Evolutionary conservation across 2,797 vertebrate genomes (phyloP).

Genomic region (Gallirallus australis): DNA sequence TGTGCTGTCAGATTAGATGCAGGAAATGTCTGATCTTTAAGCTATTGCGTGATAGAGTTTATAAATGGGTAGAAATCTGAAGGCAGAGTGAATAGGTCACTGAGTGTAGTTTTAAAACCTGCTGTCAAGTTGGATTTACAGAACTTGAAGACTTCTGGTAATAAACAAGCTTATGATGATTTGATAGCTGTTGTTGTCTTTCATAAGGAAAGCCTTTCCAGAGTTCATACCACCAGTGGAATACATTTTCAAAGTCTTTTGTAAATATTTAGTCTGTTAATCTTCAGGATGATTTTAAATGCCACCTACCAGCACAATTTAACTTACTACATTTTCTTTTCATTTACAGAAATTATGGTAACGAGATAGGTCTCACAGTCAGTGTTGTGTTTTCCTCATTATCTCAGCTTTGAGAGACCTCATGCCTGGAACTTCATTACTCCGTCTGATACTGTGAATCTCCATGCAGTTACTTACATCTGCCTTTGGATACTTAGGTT

Average conservation of each 20-base stretch:
- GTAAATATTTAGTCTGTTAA: slow-evolving; percentile 12
- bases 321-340: slow-evolving; percentile 18
- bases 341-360: not conserved
- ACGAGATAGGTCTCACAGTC: slow-evolving; percentile 6
- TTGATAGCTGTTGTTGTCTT: slow-evolving; percentile 5
- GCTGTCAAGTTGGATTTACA: slow-evolving; percentile 44
- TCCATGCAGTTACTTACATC: not conserved
- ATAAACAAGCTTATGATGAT: slow-evolving; percentile 15
- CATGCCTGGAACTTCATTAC: slow-evolving; percentile 9
- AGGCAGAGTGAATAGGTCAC: slow-evolving; percentile 28
- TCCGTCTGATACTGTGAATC: not conserved
- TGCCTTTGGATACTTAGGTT: not conserved
- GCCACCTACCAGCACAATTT: not conserved
- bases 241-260: slow-evolving; percentile 3
- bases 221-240: not conserved
- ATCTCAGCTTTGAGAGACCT: slow-evolving; percentile 11
- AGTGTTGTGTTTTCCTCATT: slow-evolving; percentile 13
- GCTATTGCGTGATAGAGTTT: not conserved
- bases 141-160: slow-evolving; percentile 7
- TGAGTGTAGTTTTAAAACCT: slow-evolving; percentile 31
- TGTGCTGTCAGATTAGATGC: slow-evolving; percentile 6
- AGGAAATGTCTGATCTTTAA: slow-evolving; percentile 7
- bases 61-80: slow-evolving; percentile 8
- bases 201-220: not conserved
- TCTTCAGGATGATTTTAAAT: slow-evolving; percentile 38